phyloP scores from a whole-genome alignment of 2,888 invertebrate genomes.

The Agrilus mali region DNA sequence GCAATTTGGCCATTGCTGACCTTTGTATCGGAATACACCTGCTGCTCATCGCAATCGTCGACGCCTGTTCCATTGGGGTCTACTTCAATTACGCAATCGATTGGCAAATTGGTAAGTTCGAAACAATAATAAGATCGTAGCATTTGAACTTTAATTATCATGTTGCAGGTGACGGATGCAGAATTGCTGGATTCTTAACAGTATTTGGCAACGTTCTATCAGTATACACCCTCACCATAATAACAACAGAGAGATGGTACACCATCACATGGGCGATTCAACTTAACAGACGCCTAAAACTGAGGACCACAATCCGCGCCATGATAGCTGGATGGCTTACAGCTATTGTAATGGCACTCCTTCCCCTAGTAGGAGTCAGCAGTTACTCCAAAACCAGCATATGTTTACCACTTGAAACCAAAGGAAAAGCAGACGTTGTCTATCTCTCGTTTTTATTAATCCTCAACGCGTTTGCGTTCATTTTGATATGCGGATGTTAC shows the following conservation, averaged over 20 bases:
- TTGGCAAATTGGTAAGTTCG: conserved; percentile 46
- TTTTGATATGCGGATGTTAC: conserved; percentile 49
- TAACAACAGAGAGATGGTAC: conserved; percentile 48
- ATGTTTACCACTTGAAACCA: conserved; percentile 51
- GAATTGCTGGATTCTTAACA: conserved; percentile 51
- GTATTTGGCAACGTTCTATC: conserved; percentile 52
- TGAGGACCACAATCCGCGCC: conserved; percentile 42
- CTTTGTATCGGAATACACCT: conserved; percentile 54
- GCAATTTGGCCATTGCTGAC: conserved; percentile 55
- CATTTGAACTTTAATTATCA: too few relatives aligned
- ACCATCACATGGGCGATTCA: conserved; percentile 49
- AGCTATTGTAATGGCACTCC: conserved; percentile 41
- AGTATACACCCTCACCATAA: conserved; percentile 51
- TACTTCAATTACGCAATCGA: conserved; percentile 56
- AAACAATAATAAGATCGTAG: too few relatives aligned
- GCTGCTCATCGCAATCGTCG: conserved; percentile 46
- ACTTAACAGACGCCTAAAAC: conserved; percentile 44
- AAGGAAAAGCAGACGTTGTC: conserved; percentile 37
- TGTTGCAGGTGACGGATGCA: conserved; percentile 41
- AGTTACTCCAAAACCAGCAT: conserved; percentile 54
- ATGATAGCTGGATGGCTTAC: conserved; percentile 49
- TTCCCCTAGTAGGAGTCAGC: conserved; percentile 51
- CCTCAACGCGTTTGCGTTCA: conserved; percentile 49
- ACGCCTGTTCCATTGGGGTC: conserved; percentile 47
- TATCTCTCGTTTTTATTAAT: conserved; percentile 44